Percentiles rank a stretch among this genome's conserved stretches.
phyloP scores from a whole-genome alignment of 2,113 vertebrate genomes.

The Telmatochromis sp. region DNA sequence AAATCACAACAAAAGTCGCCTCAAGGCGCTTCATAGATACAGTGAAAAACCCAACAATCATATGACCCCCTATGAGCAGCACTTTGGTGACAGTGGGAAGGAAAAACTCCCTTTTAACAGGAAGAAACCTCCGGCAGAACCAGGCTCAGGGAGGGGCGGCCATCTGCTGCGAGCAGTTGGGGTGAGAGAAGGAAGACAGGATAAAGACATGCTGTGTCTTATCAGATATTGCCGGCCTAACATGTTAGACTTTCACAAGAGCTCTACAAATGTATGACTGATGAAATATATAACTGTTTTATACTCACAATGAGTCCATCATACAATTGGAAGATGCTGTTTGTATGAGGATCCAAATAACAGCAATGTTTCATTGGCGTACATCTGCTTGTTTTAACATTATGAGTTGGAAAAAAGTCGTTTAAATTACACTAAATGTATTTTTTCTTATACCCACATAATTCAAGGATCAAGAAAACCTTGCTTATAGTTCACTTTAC shows the following conservation, averaged over 20 bases:
- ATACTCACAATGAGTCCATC: background rate
- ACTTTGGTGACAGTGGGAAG: too few species aligned
- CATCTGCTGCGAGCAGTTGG: rapidly evolving
- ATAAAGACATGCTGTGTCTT: background rate
- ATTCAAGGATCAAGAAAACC: background rate
- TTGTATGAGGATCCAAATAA: background rate
- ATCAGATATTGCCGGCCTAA: background rate
- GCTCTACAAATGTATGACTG: background rate
- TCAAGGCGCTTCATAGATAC: too few species aligned
- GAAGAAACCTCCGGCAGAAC: rapidly evolving
- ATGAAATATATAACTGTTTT: background rate
- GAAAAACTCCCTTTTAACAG: too few species aligned
- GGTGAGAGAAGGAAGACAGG: too few species aligned
- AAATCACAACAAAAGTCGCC: too few species aligned
- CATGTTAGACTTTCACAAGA: background rate
- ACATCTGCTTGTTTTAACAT: background rate
- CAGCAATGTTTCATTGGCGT: background rate
- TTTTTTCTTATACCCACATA: background rate
- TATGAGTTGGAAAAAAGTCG: rapidly evolving
- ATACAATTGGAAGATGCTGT: background rate
- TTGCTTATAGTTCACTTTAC: background rate
- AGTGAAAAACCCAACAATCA: too few species aligned
- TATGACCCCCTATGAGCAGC: too few species aligned
- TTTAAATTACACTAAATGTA: background rate
- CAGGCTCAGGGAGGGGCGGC: too few species aligned